Conservation (phyloP, 2,113 vertebrate species). For the Strix uralensis region DNA sequence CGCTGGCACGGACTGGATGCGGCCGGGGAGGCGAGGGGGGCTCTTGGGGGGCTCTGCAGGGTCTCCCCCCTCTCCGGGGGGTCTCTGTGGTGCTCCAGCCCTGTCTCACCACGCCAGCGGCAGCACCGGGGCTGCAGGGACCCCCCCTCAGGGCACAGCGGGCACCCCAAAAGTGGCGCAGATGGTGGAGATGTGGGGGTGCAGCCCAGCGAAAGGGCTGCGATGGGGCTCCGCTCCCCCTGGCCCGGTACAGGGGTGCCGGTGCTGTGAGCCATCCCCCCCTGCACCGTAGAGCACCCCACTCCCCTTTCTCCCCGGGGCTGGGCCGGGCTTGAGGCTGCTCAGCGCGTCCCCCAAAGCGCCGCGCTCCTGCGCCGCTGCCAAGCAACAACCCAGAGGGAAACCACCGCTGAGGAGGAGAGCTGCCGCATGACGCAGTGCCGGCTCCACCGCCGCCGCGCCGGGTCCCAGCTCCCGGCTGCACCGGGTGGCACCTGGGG, state of each 20-base stretch:
- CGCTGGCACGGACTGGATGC: background rate
- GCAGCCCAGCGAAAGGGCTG: no score
- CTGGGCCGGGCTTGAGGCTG: background rate
- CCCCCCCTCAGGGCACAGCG: no score
- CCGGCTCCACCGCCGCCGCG: background rate
- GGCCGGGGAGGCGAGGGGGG: background rate
- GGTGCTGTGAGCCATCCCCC: background rate
- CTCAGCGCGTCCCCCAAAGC: background rate
- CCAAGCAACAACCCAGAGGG: conserved; percentile 50
- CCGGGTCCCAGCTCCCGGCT: background rate
- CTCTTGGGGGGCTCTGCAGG: background rate
- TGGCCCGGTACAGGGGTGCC: background rate
- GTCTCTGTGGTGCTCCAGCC: background rate
- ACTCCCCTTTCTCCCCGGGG: background rate
- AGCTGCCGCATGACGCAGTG: conserved; percentile 30
- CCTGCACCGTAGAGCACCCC: background rate
- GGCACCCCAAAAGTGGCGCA: no score
- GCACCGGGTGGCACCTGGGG: background rate
- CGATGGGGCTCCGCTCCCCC: background rate
- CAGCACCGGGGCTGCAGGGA: no score
- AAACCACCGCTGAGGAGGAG: background rate
- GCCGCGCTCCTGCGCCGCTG: background rate
- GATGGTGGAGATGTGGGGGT: no score
- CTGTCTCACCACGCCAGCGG: background rate
- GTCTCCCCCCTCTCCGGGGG: fast-evolving